Base-by-base conservation (phyloP, 2,797 vertebrate genomes). In the Leucoraja ocellata region DNA sequence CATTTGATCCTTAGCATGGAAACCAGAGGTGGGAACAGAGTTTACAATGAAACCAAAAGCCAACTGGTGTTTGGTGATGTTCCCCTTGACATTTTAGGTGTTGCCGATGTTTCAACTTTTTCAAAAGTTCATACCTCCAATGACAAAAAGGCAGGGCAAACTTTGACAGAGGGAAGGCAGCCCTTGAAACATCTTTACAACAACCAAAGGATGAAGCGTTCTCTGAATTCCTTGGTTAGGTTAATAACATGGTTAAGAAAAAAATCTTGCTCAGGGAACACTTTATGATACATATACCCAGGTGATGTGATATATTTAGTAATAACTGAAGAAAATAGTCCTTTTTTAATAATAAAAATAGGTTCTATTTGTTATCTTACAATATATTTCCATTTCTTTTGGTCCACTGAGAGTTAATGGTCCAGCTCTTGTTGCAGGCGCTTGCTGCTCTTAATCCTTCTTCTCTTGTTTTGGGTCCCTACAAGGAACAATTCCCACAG, bases 301-400 rank as follows among this genome's bases (percentile, higher is more conserved):
- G 96, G 95, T 68, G 95, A 95, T 95, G 96, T 63, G 96, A 96
- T 96, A 96, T 95, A 97, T 97, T 97, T 96, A 97, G 96, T 97
- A 97, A 97, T 97, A 97, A 96, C 97, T 96, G 96, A 97, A 96
- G 97, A 97, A 97, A 97, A 97, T 97, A 97, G 96, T 97, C 97
- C 96, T 96, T 97, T 98, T 97, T 97, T 88, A 88, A 98, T 99
- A 98, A 99, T 99, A 99, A 99, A 99, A 99, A 99, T 99, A 99
- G 99, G 98, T 99, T 99, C 98, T 99, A 98, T 97, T 97, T 97
- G 83, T 98, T 98, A 99, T 99, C 98, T 99, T 99, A 99, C 99
- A 99, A 99, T 99, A 99, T 98, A 99, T 98, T 98, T 98, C 96
- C 96, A 98, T 96, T 97, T 97, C 97, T 96, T 96, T 96, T 96